Percentiles rank a stretch among this genome's conserved stretches.
Evolutionary conservation across 1,140 invertebrate genomes (phyloP).

Genomic region (Drosophila sp.): DNA sequence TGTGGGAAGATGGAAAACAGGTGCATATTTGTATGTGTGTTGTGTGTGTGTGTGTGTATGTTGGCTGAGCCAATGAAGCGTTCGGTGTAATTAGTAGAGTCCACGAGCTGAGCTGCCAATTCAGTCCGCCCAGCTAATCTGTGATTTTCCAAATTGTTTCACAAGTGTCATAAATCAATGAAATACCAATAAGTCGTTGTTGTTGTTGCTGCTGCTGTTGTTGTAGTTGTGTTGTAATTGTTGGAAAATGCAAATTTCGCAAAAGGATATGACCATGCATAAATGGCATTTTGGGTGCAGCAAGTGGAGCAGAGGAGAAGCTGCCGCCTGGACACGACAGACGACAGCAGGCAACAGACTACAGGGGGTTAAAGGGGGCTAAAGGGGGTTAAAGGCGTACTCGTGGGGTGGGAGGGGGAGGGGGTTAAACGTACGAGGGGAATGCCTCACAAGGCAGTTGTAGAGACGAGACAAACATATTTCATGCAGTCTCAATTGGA

Average conservation of each 20-base stretch:
- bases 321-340: slow-evolving; percentile 43
- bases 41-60: slow-evolving; percentile 18
- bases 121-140: slow-evolving; percentile 61
- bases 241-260: slow-evolving; percentile 81
- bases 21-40: slow-evolving; percentile 19
- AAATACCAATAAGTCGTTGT: slow-evolving; percentile 83
- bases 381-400: background rate
- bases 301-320: background rate
- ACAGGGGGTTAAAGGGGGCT: slow-evolving; percentile 2
- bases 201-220: slow-evolving; percentile 54
- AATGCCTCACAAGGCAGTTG: slow-evolving; percentile 17
- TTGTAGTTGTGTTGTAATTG: slow-evolving; percentile 66
- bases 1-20: too few species aligned
- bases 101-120: slow-evolving; percentile 15
- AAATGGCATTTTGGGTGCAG: slow-evolving; percentile 52
- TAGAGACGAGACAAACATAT: slow-evolving; percentile 80
- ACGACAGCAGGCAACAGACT: slow-evolving; percentile 47
- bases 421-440: background rate
- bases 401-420: background rate
- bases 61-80: slow-evolving; percentile 49
- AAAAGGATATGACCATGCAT: slow-evolving; percentile 81
- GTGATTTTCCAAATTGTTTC: slow-evolving; percentile 84
- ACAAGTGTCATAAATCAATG: slow-evolving; percentile 84
- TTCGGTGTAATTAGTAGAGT: slow-evolving; percentile 71
- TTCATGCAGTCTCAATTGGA: slow-evolving; percentile 84